Evolutionary conservation across 2,888 invertebrate genomes (phyloP).

Genomic region (Byasa hedistus): DNA sequence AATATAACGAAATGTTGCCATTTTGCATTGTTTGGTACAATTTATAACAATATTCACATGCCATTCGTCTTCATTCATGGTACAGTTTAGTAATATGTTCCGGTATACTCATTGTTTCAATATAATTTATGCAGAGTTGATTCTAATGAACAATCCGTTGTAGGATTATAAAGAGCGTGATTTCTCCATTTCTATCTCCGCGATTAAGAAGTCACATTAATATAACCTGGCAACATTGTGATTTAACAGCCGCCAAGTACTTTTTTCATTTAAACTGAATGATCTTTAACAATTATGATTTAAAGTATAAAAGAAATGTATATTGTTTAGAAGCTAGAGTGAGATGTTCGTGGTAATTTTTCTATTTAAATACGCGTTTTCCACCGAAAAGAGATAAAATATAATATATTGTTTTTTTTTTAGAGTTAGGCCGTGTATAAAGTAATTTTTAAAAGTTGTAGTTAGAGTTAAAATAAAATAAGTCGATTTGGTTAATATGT

Average conservation of each 20-base stretch:
- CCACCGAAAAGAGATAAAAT: constrained; percentile 40
- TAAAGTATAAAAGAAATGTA: background rate
- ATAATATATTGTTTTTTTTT: constrained; percentile 38
- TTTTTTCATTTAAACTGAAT: no score
- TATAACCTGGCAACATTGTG: no score
- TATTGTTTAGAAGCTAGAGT: constrained; percentile 14
- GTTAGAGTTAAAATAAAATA: constrained; percentile 7
- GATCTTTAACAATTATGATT: no score
- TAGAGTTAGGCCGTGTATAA: constrained; percentile 27
- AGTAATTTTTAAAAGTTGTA: constrained; percentile 7
- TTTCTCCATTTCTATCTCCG: no score
- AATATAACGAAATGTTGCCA: no score
- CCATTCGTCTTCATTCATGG: no score
- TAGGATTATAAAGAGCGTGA: constrained; percentile 2
- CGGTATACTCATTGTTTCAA: no score
- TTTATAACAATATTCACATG: no score
- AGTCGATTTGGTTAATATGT: background rate
- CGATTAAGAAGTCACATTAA: no score
- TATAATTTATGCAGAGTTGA: background rate
- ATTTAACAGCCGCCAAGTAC: no score
- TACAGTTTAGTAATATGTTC: no score
- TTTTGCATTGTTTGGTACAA: no score
- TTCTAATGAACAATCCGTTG: constrained; percentile 12
- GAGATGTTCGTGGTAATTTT: constrained; percentile 19
- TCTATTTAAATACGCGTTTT: constrained; percentile 25